Base-by-base conservation (phyloP, 2,113 vertebrate genomes). In the Mormoops blainvillei region DNA sequence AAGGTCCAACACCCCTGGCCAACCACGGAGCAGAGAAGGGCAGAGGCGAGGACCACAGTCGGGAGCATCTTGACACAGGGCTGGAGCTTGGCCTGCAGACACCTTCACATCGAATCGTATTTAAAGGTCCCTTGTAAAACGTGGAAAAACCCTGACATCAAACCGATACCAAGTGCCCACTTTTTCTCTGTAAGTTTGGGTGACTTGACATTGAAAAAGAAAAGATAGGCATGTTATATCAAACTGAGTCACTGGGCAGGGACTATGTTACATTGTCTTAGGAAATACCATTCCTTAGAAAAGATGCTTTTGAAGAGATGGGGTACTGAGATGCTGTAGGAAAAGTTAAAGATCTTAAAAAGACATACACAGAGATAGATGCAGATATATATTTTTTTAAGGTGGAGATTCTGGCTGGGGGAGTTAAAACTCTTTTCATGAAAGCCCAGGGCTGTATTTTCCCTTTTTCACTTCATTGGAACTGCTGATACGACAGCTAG, bases 101-200 rank as follows among this genome's bases (percentile, higher is more conserved):
- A 3, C 97, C 98, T 98, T 98, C 98, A 98, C 96, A 97, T 89
- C 11, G 26, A 88, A 95, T 93, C 41, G 84, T 96, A 98, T 97
- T 98, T 98, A 97, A 98, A 98, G 98, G 97, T 96, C 98, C 97
- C 97, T 67, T 93, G 96, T 95, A 95, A 95, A 94, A 68, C 81
- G 43, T 86, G 98, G 98, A 96, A 98, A 98, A 98, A 95, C 98
- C 98, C 98, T 91, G 41, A 94, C 97, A 98, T 97, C 97, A 98
- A 98, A 98, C 77, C 91, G 98, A 98, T 98, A 98, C 97, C 93
- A 81, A 54, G 84, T 97, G 95, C 98, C 98, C 98, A 98, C 98
- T 98, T 98, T 98, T 98, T 98, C 96, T 98, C 92, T 94, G 82
- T 98, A 97, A 92, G 26, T 97, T 96, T 95, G 97, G 97, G 98